Percentiles rank a stretch among this genome's conserved stretches.
These are phyloP conservation scores for Cyprinella venusta DNA, from an alignment of 2,797 vertebrate species.

Conservation along the genomic window DNA sequence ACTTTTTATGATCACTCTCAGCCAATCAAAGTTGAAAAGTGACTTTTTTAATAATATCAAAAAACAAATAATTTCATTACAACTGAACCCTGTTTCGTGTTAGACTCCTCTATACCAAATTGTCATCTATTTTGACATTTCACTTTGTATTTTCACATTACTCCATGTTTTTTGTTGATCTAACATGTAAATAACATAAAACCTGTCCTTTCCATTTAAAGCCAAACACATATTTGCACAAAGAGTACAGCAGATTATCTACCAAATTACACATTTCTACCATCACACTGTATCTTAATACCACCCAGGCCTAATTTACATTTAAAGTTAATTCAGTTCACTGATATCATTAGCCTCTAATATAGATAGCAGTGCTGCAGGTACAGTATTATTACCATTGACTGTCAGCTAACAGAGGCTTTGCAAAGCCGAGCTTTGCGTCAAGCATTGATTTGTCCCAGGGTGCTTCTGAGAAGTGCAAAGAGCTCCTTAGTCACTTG, in stretches of 20 bases:
- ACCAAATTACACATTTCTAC: background rate
- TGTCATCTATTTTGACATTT: background rate
- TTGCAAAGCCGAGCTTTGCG: constrained; percentile 30
- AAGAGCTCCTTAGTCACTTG: constrained; percentile 41
- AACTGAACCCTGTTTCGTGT: background rate
- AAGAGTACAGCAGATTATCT: background rate
- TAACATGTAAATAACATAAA: background rate
- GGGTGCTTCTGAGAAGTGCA: constrained; percentile 31
- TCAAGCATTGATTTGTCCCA: constrained; percentile 47
- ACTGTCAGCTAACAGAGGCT: constrained; percentile 16
- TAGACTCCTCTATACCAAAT: background rate
- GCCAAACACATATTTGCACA: background rate
- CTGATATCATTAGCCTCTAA: constrained; percentile 11
- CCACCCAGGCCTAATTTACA: background rate
- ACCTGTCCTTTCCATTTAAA: background rate
- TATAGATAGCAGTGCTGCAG: constrained; percentile 17
- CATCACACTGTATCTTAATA: background rate
- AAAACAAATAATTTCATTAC: background rate
- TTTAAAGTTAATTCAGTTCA: constrained; percentile 30
- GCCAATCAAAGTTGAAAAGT: background rate
- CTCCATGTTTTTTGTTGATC: background rate
- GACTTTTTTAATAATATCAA: background rate
- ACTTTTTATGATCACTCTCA: background rate
- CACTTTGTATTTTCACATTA: background rate
- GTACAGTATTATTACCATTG: constrained; percentile 1